phyloP scores from a whole-genome alignment of 2,888 invertebrate species.

The Lithophane leautieri region DNA sequence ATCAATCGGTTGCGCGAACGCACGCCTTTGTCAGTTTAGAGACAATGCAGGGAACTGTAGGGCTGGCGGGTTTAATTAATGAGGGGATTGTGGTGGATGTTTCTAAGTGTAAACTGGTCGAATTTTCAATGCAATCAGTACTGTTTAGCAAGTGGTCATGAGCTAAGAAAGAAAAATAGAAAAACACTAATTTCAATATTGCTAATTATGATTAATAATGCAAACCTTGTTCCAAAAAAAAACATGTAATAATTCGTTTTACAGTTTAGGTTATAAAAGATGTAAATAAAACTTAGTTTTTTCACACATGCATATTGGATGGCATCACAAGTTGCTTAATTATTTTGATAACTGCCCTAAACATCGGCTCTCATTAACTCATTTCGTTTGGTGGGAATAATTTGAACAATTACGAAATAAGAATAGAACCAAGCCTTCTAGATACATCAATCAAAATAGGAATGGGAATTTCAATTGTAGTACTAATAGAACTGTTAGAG shows the following conservation, averaged over 20 bases:
- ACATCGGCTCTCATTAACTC: slow-evolving; percentile 2
- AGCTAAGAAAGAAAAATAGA: not conserved
- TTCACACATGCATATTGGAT: not conserved
- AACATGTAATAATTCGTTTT: not conserved
- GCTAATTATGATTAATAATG: not conserved
- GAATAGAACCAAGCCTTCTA: slow-evolving; percentile 27
- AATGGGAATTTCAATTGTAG: slow-evolving; percentile 54
- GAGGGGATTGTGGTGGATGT: not conserved
- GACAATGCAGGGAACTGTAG: slow-evolving; percentile 58
- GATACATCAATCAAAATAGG: slow-evolving; percentile 53
- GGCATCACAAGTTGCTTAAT: not conserved
- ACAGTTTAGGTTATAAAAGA: not conserved
- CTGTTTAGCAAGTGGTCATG: not conserved
- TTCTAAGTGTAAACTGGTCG: not conserved
- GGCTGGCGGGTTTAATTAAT: slow-evolving; percentile 40
- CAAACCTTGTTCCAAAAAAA: not conserved
- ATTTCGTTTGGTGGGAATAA: slow-evolving; percentile 26
- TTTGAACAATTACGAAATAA: slow-evolving; percentile 33
- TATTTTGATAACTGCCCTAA: not conserved
- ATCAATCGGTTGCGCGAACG: slow-evolving; percentile 80
- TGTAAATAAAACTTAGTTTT: not conserved
- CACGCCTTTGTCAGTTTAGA: slow-evolving; percentile 72
- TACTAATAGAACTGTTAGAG: slow-evolving; percentile 58
- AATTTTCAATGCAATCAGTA: not conserved
- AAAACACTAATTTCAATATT: not conserved